Evolutionary conservation across 2,888 invertebrate genomes (phyloP).

Genomic region (Cataglyphis rosenhaueri): DNA sequence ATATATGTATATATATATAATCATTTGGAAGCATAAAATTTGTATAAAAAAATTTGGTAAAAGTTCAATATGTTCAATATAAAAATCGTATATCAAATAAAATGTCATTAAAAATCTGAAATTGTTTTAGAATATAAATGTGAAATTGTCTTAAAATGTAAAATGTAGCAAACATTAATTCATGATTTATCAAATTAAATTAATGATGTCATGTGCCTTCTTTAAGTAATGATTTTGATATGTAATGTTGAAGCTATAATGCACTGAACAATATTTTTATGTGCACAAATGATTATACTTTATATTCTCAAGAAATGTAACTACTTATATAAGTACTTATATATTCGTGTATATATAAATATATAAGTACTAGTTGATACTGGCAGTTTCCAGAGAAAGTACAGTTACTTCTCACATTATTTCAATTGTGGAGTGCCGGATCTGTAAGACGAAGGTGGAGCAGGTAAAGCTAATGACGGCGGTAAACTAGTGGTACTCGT

Average conservation of each 20-base stretch:
- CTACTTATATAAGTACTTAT: constrained; percentile 33
- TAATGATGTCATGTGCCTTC: constrained; percentile 16
- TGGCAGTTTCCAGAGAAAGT: constrained; percentile 37
- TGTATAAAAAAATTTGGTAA: constrained; percentile 64
- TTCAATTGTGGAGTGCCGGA: constrained; percentile 80
- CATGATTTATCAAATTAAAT: constrained; percentile 13
- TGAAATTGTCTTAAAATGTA: background rate
- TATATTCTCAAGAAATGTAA: constrained; percentile 42
- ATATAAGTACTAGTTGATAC: constrained; percentile 36
- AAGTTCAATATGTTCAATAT: constrained; percentile 50
- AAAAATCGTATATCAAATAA: constrained; percentile 32
- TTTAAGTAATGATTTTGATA: constrained; percentile 49
- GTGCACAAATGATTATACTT: constrained; percentile 44
- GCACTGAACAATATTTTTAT: constrained; percentile 50
- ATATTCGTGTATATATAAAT: constrained; percentile 5
- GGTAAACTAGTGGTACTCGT: constrained; percentile 81
- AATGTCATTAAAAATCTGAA: constrained; percentile 55
- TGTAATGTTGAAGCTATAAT: background rate
- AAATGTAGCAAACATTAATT: constrained; percentile 26
- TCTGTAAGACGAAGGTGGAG: constrained; percentile 74
- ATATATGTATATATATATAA: background rate
- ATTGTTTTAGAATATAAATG: constrained; percentile 1
- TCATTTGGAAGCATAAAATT: constrained; percentile 55
- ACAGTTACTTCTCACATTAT: constrained; percentile 54
- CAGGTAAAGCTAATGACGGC: constrained; percentile 81